Base-by-base conservation (phyloP, 2,888 invertebrate genomes). In the Drosophila austrosaltans region DNA sequence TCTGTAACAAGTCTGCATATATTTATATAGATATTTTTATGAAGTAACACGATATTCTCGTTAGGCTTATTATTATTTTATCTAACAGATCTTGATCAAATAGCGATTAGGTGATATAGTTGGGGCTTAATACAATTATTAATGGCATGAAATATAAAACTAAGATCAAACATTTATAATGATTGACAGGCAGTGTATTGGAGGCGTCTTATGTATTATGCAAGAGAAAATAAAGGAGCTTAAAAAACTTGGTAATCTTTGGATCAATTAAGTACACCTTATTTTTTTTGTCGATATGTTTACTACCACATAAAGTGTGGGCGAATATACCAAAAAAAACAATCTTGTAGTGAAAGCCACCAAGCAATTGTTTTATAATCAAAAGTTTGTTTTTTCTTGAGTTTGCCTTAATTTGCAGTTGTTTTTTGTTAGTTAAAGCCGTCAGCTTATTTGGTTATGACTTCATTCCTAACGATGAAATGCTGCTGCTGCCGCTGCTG, bases 381-480 rank as follows among this genome's bases (percentile, higher is more conserved):
- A 80, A 79, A 79, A 77, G 77, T 71, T 58, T 72, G 36, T 63
- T 25, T 40, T 40, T 65, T 28, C 1, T 25, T 16, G 16, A 39
- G 36, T 40, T 58, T 25, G 36, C 39, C 39, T 36, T 56, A 36
- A 64, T 25, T 53, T 56, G 60, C 65, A 56, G 72, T 66, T 58
- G 66, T 61, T 71, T 63, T 63, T 68, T 71, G 59, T 74, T 66
- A 53, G 66, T 66, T 57, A 74, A 42, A 59, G 62, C 70, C 56
- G 58, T 66, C 48, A 72, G 71, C 83, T 72, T 86, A 77, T 86
- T 86, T 88, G 87, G 87, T 83, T 86, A 88, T 88, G 87, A 83
- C 83, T 88, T 88, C 81, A 84, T 84, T 83, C 75, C 74, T 42
- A 53, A 58, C 44, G 12, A 56, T 28, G 32, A 56, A 30, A 20